phyloP scores from a whole-genome alignment of 2,113 vertebrate species.

The Condylura cristata region DNA sequence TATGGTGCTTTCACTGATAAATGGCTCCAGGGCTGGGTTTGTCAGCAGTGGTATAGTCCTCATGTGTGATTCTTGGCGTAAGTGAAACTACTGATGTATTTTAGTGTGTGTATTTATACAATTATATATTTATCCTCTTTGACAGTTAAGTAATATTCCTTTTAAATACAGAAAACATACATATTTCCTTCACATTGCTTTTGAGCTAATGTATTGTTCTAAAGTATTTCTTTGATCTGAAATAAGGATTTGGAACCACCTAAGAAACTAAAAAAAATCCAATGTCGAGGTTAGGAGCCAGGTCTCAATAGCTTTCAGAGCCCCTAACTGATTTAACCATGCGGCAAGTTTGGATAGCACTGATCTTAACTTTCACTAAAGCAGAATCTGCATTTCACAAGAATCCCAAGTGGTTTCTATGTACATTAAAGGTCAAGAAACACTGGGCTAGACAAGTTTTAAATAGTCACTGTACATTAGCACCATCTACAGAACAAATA shows the following conservation, averaged over 20 bases:
- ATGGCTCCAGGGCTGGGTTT: background rate
- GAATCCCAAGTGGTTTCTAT: background rate
- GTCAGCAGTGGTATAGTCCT: background rate
- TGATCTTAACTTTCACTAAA: background rate
- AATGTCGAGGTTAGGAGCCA: background rate
- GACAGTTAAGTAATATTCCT: background rate
- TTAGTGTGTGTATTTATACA: conserved; percentile 23
- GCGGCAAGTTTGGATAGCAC: background rate
- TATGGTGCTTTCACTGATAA: conserved; percentile 15
- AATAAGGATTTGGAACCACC: background rate
- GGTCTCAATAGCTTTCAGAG: background rate
- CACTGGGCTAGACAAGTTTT: background rate
- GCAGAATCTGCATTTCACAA: background rate
- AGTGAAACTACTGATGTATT: background rate
- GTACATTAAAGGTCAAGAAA: background rate
- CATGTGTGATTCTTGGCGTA: conserved; percentile 19
- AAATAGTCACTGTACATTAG: background rate
- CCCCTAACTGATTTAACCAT: background rate
- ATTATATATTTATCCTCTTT: conserved; percentile 39
- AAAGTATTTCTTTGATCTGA: background rate
- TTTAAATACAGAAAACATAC: conserved; percentile 26
- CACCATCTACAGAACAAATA: background rate
- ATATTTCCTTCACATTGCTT: background rate
- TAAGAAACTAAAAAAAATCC: background rate
- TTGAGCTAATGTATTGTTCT: background rate